A percentile compares a stretch with the other conserved stretches of the same genome.
Conservation (phyloP, 1,140 invertebrate species). For the Hycleus cichorii region DNA sequence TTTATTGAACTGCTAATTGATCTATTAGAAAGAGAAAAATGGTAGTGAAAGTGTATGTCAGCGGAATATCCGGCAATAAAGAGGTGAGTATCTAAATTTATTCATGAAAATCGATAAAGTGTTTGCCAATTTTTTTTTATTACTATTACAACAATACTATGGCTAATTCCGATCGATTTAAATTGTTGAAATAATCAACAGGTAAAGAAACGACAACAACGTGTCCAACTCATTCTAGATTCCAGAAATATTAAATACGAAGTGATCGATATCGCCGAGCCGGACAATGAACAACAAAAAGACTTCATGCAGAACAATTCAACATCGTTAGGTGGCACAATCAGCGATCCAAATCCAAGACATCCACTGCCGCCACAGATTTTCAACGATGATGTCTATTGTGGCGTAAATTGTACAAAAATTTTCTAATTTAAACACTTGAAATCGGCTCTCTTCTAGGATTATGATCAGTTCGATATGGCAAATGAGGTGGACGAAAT, state of each 20-base stretch:
- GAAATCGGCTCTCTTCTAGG: slow-evolving; percentile 47
- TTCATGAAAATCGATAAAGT: not conserved
- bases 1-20: not conserved
- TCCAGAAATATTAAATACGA: slow-evolving; percentile 81
- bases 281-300: slow-evolving; percentile 76
- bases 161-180: slow-evolving; percentile 3
- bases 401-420: slow-evolving; percentile 61
- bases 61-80: slow-evolving; percentile 83
- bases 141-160: not conserved
- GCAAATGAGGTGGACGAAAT: slow-evolving; percentile 86
- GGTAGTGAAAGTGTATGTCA: slow-evolving; percentile 82
- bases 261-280: slow-evolving; percentile 86
- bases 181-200: slow-evolving; percentile 40
- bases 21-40: slow-evolving; percentile 44
- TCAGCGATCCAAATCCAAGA: slow-evolving; percentile 48
- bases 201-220: slow-evolving; percentile 89
- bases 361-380: slow-evolving; percentile 79
- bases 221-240: slow-evolving; percentile 83
- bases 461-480: slow-evolving; percentile 87
- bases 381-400: slow-evolving; percentile 86
- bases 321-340: slow-evolving; percentile 63
- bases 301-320: slow-evolving; percentile 87
- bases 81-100: slow-evolving; percentile 55
- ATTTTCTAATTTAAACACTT: not conserved
- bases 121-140: too few relatives aligned